phyloP scores from a whole-genome alignment of 2,797 vertebrate genomes.

The Argyrosomus regius region DNA sequence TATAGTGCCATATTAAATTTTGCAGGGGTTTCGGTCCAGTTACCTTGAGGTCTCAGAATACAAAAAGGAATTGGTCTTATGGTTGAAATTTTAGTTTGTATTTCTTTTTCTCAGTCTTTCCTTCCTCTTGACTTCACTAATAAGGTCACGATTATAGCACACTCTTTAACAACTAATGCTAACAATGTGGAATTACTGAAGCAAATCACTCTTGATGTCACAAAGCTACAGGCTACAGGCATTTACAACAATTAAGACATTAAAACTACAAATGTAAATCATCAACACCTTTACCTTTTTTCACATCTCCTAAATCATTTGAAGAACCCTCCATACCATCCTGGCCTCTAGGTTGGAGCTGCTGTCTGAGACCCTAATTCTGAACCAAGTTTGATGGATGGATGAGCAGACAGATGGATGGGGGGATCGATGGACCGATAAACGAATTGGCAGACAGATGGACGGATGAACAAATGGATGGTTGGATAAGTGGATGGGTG shows the following conservation, averaged over 20 bases:
- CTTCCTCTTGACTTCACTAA: background rate
- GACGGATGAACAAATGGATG: conserved; percentile 80
- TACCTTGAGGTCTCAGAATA: background rate
- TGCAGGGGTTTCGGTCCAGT: background rate
- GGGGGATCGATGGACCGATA: conserved; percentile 74
- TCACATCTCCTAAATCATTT: conserved; percentile 30
- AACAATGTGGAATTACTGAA: conserved; percentile 1
- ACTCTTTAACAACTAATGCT: background rate
- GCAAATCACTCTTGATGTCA: background rate
- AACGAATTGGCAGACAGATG: conserved; percentile 80
- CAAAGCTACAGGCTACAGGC: background rate
- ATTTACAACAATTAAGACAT: conserved; percentile 4
- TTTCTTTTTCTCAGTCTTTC: background rate
- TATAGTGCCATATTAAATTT: background rate
- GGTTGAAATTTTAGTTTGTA: background rate
- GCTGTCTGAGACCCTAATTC: conserved; percentile 59
- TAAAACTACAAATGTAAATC: background rate
- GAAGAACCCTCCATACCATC: conserved; percentile 9
- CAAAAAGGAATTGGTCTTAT: background rate
- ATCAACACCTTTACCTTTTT: conserved; percentile 21
- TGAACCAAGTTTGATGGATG: conserved; percentile 75
- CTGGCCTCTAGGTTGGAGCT: conserved; percentile 38
- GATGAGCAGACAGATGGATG: conserved; percentile 76
- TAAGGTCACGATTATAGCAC: background rate
- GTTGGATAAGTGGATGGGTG: conserved; percentile 73